Conservation (phyloP, 2,113 vertebrate genomes). For the Guaruba guarouba region DNA sequence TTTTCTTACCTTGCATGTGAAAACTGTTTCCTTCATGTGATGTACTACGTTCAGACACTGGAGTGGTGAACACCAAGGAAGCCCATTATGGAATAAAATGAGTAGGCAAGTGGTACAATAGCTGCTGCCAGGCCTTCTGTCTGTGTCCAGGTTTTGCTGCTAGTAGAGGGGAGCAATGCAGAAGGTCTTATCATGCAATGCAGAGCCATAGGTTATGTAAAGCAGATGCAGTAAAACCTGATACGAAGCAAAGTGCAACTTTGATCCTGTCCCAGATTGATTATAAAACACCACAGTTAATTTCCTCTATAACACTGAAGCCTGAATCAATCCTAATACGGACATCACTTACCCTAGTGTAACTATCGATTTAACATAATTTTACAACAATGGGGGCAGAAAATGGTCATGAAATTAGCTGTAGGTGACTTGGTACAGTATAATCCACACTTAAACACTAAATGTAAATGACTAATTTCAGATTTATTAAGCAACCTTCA, state of each 20-base stretch:
- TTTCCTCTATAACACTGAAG: background rate
- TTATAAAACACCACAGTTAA: background rate
- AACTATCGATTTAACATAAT: slow-evolving; percentile 4
- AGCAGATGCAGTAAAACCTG: slow-evolving; percentile 15
- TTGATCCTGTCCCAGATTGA: background rate
- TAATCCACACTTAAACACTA: background rate
- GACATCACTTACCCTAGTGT: background rate
- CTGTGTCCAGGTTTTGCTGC: background rate
- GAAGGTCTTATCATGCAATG: background rate
- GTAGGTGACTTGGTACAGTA: background rate
- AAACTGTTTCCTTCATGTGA: background rate
- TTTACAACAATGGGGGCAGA: background rate
- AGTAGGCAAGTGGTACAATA: accelerated
- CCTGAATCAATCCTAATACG: background rate
- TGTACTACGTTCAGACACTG: background rate
- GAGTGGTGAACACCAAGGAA: background rate
- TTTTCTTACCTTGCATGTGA: background rate
- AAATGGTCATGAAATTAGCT: background rate
- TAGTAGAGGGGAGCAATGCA: background rate
- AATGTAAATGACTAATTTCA: background rate
- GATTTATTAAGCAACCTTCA: background rate
- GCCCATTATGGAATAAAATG: background rate
- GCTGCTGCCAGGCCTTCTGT: background rate
- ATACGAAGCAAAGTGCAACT: background rate
- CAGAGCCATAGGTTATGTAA: background rate